These are phyloP conservation scores for Leucophora obtusa DNA, from an alignment of 2,888 invertebrate genomes.

Conservation along the genomic window DNA sequence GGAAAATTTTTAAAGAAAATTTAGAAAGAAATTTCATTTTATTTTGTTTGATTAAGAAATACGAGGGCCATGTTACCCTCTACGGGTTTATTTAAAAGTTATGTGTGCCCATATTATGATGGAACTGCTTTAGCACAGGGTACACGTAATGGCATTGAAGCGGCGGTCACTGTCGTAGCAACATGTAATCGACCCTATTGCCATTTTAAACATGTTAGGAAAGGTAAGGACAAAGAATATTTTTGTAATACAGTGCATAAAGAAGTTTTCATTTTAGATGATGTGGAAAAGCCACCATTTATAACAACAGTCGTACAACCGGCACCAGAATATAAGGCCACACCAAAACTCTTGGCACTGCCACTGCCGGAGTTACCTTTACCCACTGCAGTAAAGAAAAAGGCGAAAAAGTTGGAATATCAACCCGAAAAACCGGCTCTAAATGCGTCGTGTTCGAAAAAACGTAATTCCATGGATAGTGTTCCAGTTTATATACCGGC, in stretches of 20 bases:
- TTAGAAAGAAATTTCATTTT: neutral
- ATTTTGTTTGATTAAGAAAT: neutral
- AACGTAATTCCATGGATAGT: constrained; percentile 30
- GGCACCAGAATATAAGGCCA: constrained; percentile 74
- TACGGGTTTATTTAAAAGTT: constrained; percentile 91
- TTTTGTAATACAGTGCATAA: neutral
- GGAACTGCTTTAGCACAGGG: constrained; percentile 80
- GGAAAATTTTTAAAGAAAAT: constrained; percentile 2
- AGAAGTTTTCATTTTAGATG: constrained; percentile 63
- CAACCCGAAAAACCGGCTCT: constrained; percentile 77
- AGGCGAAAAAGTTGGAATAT: constrained; percentile 76
- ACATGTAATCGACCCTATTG: constrained; percentile 93
- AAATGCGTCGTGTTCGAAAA: constrained; percentile 70
- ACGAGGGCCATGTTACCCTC: constrained; percentile 88
- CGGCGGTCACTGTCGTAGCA: constrained; percentile 88
- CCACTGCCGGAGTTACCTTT: constrained; percentile 70
- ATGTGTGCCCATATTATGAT: constrained; percentile 91
- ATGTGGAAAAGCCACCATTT: constrained; percentile 65
- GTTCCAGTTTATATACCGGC: constrained; percentile 76
- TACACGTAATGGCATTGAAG: constrained; percentile 50
- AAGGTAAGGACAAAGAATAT: constrained; percentile 79
- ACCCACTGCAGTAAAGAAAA: constrained; percentile 65
- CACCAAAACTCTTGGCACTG: constrained; percentile 75
- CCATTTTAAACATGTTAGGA: constrained; percentile 92
- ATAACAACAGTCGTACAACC: constrained; percentile 34